Percentiles rank a stretch among this genome's conserved stretches.
phyloP scores from a whole-genome alignment of 2,888 invertebrate species.

The Zonitis immaculata region DNA sequence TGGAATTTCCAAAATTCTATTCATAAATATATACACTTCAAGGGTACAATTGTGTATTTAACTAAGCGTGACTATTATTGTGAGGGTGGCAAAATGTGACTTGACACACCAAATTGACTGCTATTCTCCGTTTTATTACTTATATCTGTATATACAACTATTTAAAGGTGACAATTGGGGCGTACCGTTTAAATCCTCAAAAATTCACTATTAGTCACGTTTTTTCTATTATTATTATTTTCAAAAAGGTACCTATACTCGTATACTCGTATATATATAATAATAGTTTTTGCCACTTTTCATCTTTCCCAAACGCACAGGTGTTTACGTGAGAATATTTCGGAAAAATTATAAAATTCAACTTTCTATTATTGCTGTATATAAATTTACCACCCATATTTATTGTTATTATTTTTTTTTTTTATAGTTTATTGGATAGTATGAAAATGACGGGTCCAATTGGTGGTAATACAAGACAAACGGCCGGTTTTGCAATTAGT shows the following conservation, averaged over 20 bases:
- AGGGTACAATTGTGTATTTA: conserved; percentile 4
- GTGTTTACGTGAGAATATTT: conserved; percentile 18
- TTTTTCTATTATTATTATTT: too few relatives aligned
- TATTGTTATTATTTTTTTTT: conserved; percentile 28
- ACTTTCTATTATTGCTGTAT: too few relatives aligned
- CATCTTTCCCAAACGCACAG: too few relatives aligned
- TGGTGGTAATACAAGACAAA: conserved; percentile 52
- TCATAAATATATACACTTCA: too few relatives aligned
- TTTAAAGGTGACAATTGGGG: conserved; percentile 40
- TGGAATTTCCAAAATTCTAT: background rate
- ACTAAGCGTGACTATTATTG: conserved; percentile 18
- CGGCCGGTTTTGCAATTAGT: conserved; percentile 86
- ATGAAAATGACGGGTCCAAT: conserved; percentile 68
- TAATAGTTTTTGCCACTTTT: too few relatives aligned
- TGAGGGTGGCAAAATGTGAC: conserved; percentile 19
- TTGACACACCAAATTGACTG: conserved; percentile 6
- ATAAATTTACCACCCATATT: background rate
- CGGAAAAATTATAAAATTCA: too few relatives aligned
- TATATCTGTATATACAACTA: too few relatives aligned
- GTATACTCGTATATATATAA: too few relatives aligned
- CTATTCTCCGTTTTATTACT: conserved; percentile 24
- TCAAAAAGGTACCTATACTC: too few relatives aligned
- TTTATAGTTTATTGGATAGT: conserved; percentile 73
- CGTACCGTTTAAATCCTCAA: conserved; percentile 34
- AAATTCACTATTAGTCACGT: conserved; percentile 47